Evolutionary conservation across 2,888 invertebrate species (phyloP), one percentile per base, ranked within the genome.

Genomic region (Drosophila prostipennis): DNA sequence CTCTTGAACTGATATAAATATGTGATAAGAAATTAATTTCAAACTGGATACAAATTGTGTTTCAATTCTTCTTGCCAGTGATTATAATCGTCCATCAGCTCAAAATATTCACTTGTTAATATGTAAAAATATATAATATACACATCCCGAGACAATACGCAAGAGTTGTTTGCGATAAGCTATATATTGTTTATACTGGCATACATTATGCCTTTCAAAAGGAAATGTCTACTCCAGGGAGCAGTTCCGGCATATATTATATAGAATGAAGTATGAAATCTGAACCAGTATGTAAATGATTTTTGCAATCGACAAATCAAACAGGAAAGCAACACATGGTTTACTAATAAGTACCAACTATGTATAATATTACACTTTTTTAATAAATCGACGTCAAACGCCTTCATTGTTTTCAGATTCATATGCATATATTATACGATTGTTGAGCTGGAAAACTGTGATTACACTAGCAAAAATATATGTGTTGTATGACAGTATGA

Each of bases 161-260:
- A n/a, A 36, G 14, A 19, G 7, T 53, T 52, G 7, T 26, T 16
- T 42, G 48, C 16, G 63, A 63, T 63, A 53, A 65, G 53, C n/a
- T 6, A 7, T 32, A 16, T 34, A 14, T 23, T 13, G 10, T 11
- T 34, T n/a, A n/a, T 36, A 36, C 11, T 11, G 48, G 14, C n/a
- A 34, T 5, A 37, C 0, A 36, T 48, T 37, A 19, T 11, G 43
- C 10, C 36, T 16, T 29, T 45, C 10, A 16, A 39, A n/a, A 53
- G 65, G 34, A 64, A 65, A 67, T 26, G 39, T 2, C 11, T 46
- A n/a, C 68, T 67, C 65, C 14, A 19, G 69, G 68, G 54, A 48
- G 45, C 14, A 55, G 68, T 68, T 67, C 68, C 68, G 68, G 65
- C 65, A 67, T 54, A 40, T n/a, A 8, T 26, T 26, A 40, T 46